A percentile compares a stretch with the other conserved stretches of the same genome.
phyloP scores from a whole-genome alignment of 2,797 vertebrate genomes.

The Tenualosa ilisha region DNA sequence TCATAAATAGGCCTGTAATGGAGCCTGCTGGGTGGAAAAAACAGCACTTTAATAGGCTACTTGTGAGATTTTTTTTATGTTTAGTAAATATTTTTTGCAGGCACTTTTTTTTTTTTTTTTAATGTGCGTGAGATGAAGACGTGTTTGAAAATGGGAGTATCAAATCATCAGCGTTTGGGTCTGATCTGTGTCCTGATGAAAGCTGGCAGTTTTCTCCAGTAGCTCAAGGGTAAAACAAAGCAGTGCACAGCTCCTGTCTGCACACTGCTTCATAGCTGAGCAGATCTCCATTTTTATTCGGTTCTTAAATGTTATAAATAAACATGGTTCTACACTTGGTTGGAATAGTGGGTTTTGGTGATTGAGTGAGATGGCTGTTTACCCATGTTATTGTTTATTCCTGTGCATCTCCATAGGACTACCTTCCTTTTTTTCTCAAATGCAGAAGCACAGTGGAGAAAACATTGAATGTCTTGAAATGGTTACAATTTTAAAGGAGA shows the following conservation, averaged over 20 bases:
- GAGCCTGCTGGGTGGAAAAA: conserved; percentile 10
- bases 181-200: conserved; percentile 24
- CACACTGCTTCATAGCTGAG: neutral
- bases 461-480: neutral
- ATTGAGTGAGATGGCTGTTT: neutral
- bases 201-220: conserved; percentile 24
- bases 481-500: neutral
- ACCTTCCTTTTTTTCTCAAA: too few species aligned
- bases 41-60: conserved; percentile 8
- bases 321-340: neutral
- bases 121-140: conserved; percentile 18
- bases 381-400: neutral
- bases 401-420: neutral
- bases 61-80: conserved; percentile 4
- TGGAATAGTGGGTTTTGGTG: neutral
- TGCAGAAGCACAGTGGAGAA: neutral
- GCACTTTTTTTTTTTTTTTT: conserved; percentile 29
- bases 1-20: conserved; percentile 8
- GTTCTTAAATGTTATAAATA: neutral
- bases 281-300: neutral
- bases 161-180: neutral
- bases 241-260: conserved; percentile 15
- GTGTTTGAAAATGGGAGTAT: conserved; percentile 25
- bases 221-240: conserved; percentile 27
- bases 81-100: conserved; percentile 20